Base-by-base conservation (phyloP, 2,888 invertebrate species). In the Andrena bucephala region DNA sequence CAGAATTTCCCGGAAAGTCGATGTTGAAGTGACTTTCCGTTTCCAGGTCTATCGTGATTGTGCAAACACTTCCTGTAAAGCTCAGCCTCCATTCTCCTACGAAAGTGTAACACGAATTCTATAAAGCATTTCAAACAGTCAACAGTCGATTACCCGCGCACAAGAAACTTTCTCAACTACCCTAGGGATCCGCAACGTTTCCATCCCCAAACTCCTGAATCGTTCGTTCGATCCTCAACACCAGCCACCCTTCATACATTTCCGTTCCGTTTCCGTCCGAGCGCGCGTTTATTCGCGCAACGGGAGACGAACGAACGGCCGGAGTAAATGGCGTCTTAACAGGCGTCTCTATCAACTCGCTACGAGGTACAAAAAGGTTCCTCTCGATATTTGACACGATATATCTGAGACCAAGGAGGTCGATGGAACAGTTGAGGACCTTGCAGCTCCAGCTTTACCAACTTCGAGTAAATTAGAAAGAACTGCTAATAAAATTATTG, bases 11-110 rank as follows among this genome's bases (percentile, higher is more conserved):
- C 16, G 62, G 70, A 76, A 68, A 74, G 68, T 77, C 74, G 76
- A 74, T 62, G 65, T 69, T 69, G 48, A 72, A 68, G 20, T 75
- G 68, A 74, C 59, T 77, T 79, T 54, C 8, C 67, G 27, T 31
- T 74, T 70, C 63, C 48, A 72, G 75, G 75, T 70, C 66, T 87
- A 74, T 77, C 65, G 74, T 73, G 81, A 85, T 85, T 75, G 85
- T 78, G 77, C 85, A 74, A 77, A 60, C 76, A 79, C 48, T 36
- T 70, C 33, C 59, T 42, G 65, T 54, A 33, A 68, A 85, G 62
- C 74, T 77, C 73, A 76, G 57, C 29, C 20, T 68, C 36, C 5
- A 16, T 29, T 66, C 68, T 7, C 24, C 52, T 16, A 48, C 50
- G 52, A 68, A 67, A 69, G 31, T 67, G 67, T 68, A 52, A 60